phyloP scores from a whole-genome alignment of 2,113 vertebrate species.

The Oncorhynchus gorbuscha region DNA sequence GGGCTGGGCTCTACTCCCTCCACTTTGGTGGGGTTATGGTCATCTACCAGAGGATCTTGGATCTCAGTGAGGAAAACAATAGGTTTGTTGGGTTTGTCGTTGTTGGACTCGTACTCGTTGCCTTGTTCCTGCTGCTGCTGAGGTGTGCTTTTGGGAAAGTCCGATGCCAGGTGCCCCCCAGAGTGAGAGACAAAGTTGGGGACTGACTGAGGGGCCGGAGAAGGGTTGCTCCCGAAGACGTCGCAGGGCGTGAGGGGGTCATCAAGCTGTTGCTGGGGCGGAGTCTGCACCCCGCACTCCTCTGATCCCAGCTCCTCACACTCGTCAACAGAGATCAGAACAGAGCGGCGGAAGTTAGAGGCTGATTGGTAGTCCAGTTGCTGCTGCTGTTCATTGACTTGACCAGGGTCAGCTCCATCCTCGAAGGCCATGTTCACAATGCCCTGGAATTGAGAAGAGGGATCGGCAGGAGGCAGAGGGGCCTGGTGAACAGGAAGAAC shows the following conservation, averaged over 20 bases:
- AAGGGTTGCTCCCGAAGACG: constrained; percentile 81
- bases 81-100: constrained; percentile 7
- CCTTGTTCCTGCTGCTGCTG: constrained; percentile 14
- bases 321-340: constrained; percentile 95
- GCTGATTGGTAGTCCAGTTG: constrained; percentile 71
- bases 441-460: constrained; percentile 82
- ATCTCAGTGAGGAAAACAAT: constrained; percentile 58
- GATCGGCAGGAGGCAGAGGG: constrained; percentile 58
- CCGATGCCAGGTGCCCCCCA: constrained; percentile 50
- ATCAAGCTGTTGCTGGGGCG: constrained; percentile 54
- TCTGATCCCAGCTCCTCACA: constrained; percentile 95
- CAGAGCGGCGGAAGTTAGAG: constrained; percentile 87
- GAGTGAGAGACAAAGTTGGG: constrained; percentile 43
- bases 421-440: constrained; percentile 96
- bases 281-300: constrained; percentile 77
- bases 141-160: constrained; percentile 18
- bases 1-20: constrained; percentile 21
- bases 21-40: constrained; percentile 5
- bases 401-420: constrained; percentile 83
- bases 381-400: constrained; percentile 73
- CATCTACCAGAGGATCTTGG: constrained; percentile 25
- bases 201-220: constrained; percentile 56
- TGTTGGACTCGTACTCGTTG: constrained; percentile 21
- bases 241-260: constrained; percentile 77
- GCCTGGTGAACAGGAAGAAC: constrained; percentile 62